phyloP scores from a whole-genome alignment of 37 sponge, comb jelly and placozoan species.

The Hexactinellida sp. region DNA sequence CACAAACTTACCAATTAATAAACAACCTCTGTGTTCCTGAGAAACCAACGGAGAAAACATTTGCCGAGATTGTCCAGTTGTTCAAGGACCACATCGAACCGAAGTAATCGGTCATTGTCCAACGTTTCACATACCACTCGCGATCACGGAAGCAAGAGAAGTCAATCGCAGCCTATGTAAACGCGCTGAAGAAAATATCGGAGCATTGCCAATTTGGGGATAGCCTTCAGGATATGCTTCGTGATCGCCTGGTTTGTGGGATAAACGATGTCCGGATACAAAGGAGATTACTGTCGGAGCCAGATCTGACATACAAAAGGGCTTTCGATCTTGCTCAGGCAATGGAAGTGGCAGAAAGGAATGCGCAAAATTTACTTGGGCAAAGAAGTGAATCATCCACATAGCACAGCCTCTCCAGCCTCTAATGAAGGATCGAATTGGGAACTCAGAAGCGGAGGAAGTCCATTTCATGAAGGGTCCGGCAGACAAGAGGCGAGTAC shows the following conservation, averaged over 20 bases:
- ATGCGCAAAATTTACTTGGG: slow-evolving; percentile 12
- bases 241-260: slow-evolving; percentile 34
- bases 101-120: neutral
- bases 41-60: slow-evolving; percentile 25
- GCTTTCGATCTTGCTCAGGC: slow-evolving; percentile 26
- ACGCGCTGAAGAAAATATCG: slow-evolving; percentile 17
- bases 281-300: slow-evolving; percentile 20
- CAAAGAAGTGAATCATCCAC: neutral
- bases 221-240: slow-evolving; percentile 28
- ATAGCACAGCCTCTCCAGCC: neutral
- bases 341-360: slow-evolving; percentile 21
- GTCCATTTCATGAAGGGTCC: neutral
- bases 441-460: neutral
- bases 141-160: slow-evolving; percentile 20
- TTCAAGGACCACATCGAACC: slow-evolving; percentile 23
- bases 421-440: neutral
- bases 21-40: neutral
- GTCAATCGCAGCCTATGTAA: slow-evolving; percentile 21
- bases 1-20: neutral
- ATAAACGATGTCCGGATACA: slow-evolving; percentile 14
- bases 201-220: slow-evolving; percentile 23
- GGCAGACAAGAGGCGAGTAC: neutral
- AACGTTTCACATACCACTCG: slow-evolving; percentile 23
- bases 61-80: slow-evolving; percentile 5
- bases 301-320: slow-evolving; percentile 19